A percentile compares a stretch with the other conserved stretches of the same genome.
phyloP scores from a whole-genome alignment of 2,113 vertebrate genomes.

The Eolophus roseicapilla region DNA sequence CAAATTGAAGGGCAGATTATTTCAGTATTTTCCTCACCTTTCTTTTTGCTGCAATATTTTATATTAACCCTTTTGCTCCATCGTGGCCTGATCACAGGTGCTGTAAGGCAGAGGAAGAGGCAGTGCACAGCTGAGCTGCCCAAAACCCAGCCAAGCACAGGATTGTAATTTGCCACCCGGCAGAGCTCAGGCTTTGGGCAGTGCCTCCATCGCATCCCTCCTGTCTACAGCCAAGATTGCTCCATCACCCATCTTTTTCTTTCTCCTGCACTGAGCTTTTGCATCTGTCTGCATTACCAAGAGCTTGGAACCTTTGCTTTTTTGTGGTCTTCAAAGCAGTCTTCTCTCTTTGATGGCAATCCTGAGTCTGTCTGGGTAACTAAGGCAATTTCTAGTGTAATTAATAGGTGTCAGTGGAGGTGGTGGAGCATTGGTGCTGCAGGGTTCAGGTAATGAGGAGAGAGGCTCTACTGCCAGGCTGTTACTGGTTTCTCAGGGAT shows the following conservation, averaged over 20 bases:
- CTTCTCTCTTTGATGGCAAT: neutral
- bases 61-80: neutral
- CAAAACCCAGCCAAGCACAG: neutral
- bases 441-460: neutral
- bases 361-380: neutral
- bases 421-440: neutral
- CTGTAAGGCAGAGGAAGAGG: neutral
- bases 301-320: neutral
- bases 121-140: neutral
- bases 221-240: neutral
- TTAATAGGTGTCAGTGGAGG: neutral
- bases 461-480: neutral
- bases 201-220: neutral
- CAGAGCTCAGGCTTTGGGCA: neutral
- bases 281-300: neutral
- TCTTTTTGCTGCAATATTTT: neutral
- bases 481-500: neutral
- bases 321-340: neutral
- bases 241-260: neutral
- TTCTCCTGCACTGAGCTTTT: neutral
- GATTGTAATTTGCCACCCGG: neutral
- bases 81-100: accelerated
- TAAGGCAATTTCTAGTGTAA: neutral
- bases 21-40: neutral
- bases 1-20: neutral